Base-by-base conservation (phyloP, 2,888 invertebrate genomes). In the Lymantria dispar region DNA sequence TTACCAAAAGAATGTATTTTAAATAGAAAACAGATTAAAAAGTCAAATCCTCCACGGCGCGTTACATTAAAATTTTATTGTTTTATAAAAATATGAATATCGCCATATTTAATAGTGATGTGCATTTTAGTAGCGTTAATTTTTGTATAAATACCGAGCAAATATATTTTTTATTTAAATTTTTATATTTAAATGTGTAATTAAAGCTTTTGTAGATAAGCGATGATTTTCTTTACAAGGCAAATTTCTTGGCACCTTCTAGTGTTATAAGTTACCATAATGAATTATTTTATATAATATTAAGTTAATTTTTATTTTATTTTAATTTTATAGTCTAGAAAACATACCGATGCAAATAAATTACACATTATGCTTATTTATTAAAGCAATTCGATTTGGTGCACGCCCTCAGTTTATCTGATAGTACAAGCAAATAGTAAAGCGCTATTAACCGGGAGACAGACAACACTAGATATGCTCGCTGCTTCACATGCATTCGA, bases 371-470 rank as follows among this genome's bases (percentile, higher is more conserved):
- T 57, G 22, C 50, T 38, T 50, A 56, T 52, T 56, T 49, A 52
- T 48, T 52, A 55, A 53, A 46, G 50, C 45, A 52, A 64, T 67
- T 66, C 55, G 58, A 63, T 63, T 62, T 61, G 45, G 53, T 61
- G 52, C 60, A 62, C 70, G 70, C 74, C 71, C 65, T 70, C 56
- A 13, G 60, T 22, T 22, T 22, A 22, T 22, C 22, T 22, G 33
- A 3, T 10, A 33, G 33, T 33, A 33, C 33, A 10, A 33, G 9
- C 33, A 10, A 8, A 10, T 1, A 1, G 33, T 33, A 33, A 33
- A 33, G 33, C 10, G 33, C 33, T 22, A 22, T 22, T 22, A 3
- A 22, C 3, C 2, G 22, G 22, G 22, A 22, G 5, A 22, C n/a
- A n/a, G n/a, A n/a, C n/a, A n/a, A n/a, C n/a, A n/a, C 22, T 22